A percentile compares a stretch with the other conserved stretches of the same genome.
phyloP scores from a whole-genome alignment of 2,888 invertebrate genomes.

The Macrosiphum euphorbiae region DNA sequence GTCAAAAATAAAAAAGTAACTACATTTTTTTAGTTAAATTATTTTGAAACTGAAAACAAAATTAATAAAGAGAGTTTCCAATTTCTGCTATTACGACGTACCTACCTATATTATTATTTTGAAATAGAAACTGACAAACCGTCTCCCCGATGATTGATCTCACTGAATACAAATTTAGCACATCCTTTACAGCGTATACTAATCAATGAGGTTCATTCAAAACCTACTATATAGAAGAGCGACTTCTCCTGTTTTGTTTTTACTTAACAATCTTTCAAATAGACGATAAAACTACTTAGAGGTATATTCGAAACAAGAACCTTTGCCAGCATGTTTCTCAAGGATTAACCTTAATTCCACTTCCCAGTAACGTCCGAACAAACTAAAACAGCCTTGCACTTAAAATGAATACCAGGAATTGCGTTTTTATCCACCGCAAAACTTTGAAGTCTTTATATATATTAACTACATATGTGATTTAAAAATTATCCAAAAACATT shows the following conservation, averaged over 20 bases:
- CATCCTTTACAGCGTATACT: no score
- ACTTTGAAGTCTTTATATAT: constrained; percentile 29
- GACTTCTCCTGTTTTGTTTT: neutral
- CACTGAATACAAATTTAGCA: neutral
- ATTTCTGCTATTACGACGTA: neutral
- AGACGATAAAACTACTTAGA: constrained; percentile 38
- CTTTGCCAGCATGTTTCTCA: constrained; percentile 60
- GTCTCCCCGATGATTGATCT: neutral
- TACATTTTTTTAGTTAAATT: neutral
- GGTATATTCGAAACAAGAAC: constrained; percentile 42
- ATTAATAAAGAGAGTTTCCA: neutral
- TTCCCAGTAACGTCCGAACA: constrained; percentile 57
- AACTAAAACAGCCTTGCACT: constrained; percentile 57
- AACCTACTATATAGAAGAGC: neutral
- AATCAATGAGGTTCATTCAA: neutral
- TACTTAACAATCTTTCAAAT: constrained; percentile 23
- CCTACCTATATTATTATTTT: neutral
- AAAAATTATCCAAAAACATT: constrained; percentile 44
- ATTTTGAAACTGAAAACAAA: neutral
- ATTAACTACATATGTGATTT: constrained; percentile 4
- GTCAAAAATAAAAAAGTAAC: neutral
- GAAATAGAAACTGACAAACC: neutral
- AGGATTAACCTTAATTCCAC: constrained; percentile 62
- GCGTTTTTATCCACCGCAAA: constrained; percentile 55
- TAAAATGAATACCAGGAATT: constrained; percentile 31